Conservation (phyloP, 37 sponge, comb jelly and placozoan genomes). For the Cladorhizidae sp. region DNA sequence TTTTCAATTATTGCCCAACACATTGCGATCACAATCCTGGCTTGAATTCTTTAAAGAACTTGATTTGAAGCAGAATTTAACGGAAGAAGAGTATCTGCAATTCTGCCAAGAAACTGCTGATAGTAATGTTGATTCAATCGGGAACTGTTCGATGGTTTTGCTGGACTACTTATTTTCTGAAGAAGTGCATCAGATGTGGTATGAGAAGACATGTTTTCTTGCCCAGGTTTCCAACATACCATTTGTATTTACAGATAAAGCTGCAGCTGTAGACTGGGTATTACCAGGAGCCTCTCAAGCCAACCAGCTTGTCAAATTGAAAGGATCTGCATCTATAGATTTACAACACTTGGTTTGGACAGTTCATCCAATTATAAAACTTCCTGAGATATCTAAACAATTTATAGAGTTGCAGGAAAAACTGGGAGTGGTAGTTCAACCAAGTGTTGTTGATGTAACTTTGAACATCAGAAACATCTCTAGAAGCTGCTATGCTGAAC, state of each 20-base stretch:
- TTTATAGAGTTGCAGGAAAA: neutral
- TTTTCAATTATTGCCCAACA: constrained; percentile 21
- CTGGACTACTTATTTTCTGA: constrained; percentile 38
- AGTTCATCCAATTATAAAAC: constrained; percentile 38
- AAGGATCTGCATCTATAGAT: neutral
- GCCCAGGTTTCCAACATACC: constrained; percentile 23
- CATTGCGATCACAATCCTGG: constrained; percentile 24
- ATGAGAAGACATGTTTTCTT: constrained; percentile 2
- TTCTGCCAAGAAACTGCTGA: constrained; percentile 7
- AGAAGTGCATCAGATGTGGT: constrained; percentile 4
- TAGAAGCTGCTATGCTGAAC: constrained; percentile 2
- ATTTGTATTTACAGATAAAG: constrained; percentile 19
- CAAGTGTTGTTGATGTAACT: constrained; percentile 35
- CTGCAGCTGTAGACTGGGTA: constrained; percentile 37
- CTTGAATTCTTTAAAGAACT: constrained; percentile 36
- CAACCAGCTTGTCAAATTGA: neutral
- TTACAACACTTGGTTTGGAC: constrained; percentile 42
- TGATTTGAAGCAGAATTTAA: neutral
- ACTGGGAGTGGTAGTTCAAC: neutral
- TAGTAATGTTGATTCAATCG: neutral
- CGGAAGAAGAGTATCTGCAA: constrained; percentile 19
- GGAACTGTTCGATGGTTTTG: constrained; percentile 12
- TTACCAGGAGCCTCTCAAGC: neutral
- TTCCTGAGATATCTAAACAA: neutral
- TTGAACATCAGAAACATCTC: constrained; percentile 37